phyloP scores from a whole-genome alignment of 2,888 invertebrate genomes.

The Agrotis segetum region DNA sequence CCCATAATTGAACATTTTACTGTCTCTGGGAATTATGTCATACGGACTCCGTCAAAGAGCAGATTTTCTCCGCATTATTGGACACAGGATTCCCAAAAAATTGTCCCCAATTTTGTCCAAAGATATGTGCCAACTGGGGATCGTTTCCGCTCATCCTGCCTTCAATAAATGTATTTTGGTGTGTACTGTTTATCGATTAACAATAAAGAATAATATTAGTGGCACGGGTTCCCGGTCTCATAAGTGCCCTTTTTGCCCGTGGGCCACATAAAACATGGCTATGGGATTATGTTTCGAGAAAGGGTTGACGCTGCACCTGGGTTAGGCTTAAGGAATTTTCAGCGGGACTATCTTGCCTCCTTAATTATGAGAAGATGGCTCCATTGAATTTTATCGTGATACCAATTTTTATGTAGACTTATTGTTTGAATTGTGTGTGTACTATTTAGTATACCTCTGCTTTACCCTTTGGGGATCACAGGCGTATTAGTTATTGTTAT shows the following conservation, averaged over 20 bases:
- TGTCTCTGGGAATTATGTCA: neutral
- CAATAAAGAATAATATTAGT: conserved; percentile 55
- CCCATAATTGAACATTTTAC: neutral
- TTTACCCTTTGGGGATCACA: too few relatives aligned
- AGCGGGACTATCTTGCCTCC: conserved; percentile 29
- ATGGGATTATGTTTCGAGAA: conserved; percentile 46
- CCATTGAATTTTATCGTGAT: neutral
- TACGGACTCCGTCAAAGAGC: neutral
- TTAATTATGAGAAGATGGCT: conserved; percentile 22
- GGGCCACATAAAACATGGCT: conserved; percentile 46
- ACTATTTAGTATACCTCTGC: too few relatives aligned
- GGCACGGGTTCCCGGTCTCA: conserved; percentile 25
- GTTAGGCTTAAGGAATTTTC: conserved; percentile 39
- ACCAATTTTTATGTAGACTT: neutral
- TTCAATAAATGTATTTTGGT: conserved; percentile 43
- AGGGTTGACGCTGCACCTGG: conserved; percentile 49
- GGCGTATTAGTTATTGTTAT: too few relatives aligned
- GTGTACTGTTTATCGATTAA: conserved; percentile 50
- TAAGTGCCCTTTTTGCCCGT: conserved; percentile 41
- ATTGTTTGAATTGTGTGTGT: neutral
- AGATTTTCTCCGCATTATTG: neutral
- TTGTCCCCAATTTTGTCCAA: conserved; percentile 28
- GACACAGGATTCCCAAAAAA: conserved; percentile 23
- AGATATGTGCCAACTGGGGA: conserved; percentile 40
- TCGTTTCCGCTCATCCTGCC: conserved; percentile 32